Conservation (phyloP, 2,797 vertebrate genomes). For the Coregonus suidteri region DNA sequence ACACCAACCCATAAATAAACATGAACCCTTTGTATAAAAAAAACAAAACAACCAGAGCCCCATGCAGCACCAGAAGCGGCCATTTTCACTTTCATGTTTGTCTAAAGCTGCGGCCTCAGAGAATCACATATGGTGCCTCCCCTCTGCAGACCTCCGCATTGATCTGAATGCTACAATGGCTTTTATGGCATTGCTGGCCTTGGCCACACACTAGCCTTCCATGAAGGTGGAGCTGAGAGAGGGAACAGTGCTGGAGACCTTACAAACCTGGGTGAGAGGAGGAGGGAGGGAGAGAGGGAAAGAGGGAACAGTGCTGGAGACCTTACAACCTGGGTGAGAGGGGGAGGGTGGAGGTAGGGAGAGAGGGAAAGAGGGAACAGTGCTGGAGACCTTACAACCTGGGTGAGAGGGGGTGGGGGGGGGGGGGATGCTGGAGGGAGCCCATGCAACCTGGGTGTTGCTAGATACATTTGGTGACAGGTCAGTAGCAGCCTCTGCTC, state of each 20-base stretch:
- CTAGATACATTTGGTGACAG: too few relatives aligned
- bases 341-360: not conserved
- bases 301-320: not conserved
- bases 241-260: not conserved
- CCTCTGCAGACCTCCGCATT: not conserved
- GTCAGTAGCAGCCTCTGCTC: too few relatives aligned
- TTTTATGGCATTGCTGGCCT: conserved; percentile 12
- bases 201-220: conserved; percentile 13
- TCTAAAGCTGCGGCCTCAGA: conserved; percentile 4
- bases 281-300: not conserved
- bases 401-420: not conserved
- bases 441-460: too few relatives aligned
- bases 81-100: not conserved
- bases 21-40: not conserved
- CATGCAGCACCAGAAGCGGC: not conserved
- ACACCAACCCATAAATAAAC: not conserved
- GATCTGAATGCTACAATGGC: conserved; percentile 20
- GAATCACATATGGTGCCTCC: conserved; percentile 6
- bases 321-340: not conserved
- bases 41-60: too few relatives aligned
- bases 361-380: not conserved
- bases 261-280: not conserved
- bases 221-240: not conserved
- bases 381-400: not conserved
- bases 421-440: too few relatives aligned